Evolutionary conservation across 2,797 vertebrate genomes (phyloP), one percentile per base, ranked within the genome.

Genomic region (Peromyscus nudipes): DNA sequence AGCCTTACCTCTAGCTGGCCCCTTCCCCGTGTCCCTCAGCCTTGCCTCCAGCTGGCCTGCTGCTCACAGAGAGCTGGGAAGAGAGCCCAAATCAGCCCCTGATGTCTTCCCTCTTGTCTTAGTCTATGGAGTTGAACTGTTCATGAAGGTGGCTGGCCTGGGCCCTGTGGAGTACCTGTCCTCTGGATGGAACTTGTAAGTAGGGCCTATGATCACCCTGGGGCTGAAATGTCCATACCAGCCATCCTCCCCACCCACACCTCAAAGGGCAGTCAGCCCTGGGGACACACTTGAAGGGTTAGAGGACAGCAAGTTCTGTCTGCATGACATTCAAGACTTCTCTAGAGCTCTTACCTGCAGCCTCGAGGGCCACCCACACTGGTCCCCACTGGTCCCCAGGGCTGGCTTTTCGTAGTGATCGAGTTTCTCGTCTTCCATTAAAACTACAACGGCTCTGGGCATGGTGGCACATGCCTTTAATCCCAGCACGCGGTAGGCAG

Each of bases 181-280:
- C 97, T 99, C 99, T 0, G 99, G 99, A 10, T 99, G 99, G 99
- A 99, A 99, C 97, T 99, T 99, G 99, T 99, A 97, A 99, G 99
- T 99, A 93, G 3, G 43, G 1, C 4, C 17, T 34, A 0, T 1
- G 4, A 1, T n/a, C 69, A 34, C 79, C 12, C 57, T 4, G 2
- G 0, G 16, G 49, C 82, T 0, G 52, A 43, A 55, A 13, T n/a
- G 3, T 46, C 9, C 0, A 12, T 0, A 10, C 3, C 14, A 29
- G 49, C 62, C 43, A 0, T 8, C 40, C 29, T 80, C 10, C n/a
- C 64, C 29, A 5, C n/a, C 3, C 31, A 34, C 31, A n/a, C 23
- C 43, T n/a, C 25, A 2, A 27, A 25, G 9, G 11, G 2, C 27
- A 12, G 0, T 2, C 29, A 0, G 4, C 4, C 52, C 84, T 71